Evolutionary conservation across 2,113 vertebrate genomes (phyloP).

Genomic region (Apodemus speciosus): DNA sequence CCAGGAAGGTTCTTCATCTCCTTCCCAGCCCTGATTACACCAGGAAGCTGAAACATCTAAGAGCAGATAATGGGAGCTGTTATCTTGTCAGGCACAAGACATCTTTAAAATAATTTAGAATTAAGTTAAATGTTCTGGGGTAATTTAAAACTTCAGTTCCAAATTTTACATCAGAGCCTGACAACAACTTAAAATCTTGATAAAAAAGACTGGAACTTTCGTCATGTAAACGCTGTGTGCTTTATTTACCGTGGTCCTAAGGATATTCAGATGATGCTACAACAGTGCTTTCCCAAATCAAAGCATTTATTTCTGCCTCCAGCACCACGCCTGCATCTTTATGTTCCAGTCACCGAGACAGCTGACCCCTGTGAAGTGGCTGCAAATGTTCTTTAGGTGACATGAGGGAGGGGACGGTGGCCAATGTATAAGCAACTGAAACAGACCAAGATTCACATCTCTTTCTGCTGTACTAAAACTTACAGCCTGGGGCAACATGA

Average conservation of each 20-base stretch:
- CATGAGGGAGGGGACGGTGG: neutral
- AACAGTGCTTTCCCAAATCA: slow-evolving; percentile 16
- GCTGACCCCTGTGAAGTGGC: neutral
- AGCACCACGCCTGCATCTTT: neutral
- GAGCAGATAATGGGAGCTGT: slow-evolving; percentile 68
- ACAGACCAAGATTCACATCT: neutral
- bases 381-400: neutral
- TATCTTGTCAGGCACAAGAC: slow-evolving; percentile 66
- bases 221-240: slow-evolving; percentile 20
- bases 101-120: slow-evolving; percentile 74
- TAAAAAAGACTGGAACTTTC: slow-evolving; percentile 5
- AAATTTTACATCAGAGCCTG: slow-evolving; percentile 14
- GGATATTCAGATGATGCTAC: slow-evolving; percentile 12
- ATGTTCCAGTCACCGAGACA: slow-evolving; percentile 29
- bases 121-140: slow-evolving; percentile 67
- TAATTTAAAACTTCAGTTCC: slow-evolving; percentile 62
- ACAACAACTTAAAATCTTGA: neutral
- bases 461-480: neutral
- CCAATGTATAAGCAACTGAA: neutral
- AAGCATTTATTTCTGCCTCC: slow-evolving; percentile 37
- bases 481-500: no score
- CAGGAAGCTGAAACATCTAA: slow-evolving; percentile 63
- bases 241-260: neutral
- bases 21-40: slow-evolving; percentile 35
- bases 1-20: slow-evolving; percentile 27